Percentiles rank a stretch among this genome's conserved stretches.
Evolutionary conservation across 2,797 vertebrate species (phyloP).

Genomic region (Hydrocynus forskahlii): DNA sequence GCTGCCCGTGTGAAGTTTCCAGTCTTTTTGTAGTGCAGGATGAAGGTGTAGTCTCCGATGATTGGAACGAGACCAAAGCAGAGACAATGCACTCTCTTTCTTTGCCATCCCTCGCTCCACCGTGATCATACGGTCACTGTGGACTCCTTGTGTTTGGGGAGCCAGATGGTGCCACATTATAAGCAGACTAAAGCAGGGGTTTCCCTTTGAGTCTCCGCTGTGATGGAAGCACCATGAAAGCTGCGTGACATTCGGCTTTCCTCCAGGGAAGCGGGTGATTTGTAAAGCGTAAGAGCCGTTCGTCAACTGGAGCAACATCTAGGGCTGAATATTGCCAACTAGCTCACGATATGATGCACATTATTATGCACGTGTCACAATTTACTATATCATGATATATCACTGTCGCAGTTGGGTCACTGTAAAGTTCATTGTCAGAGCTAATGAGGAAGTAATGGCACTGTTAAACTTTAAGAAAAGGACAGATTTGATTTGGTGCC

Average conservation of each 20-base stretch:
- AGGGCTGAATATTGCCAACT: not conserved
- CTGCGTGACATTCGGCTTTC: slow-evolving; percentile 22
- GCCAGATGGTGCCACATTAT: slow-evolving; percentile 64
- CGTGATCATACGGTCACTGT: slow-evolving; percentile 44
- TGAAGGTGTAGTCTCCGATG: slow-evolving; percentile 27
- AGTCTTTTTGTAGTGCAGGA: slow-evolving; percentile 21
- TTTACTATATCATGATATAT: not conserved
- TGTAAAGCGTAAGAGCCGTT: not conserved
- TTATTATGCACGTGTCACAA: not conserved
- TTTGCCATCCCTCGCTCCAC: slow-evolving; percentile 40
- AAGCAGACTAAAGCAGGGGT: slow-evolving; percentile 60
- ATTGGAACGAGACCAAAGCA: slow-evolving; percentile 59
- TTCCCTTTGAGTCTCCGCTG: slow-evolving; percentile 59
- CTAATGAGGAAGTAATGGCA: too few species aligned
- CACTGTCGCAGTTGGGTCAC: too few species aligned
- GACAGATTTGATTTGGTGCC: not conserved
- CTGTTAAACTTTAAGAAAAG: not conserved
- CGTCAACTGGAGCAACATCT: not conserved
- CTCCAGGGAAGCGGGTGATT: not conserved
- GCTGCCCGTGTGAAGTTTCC: slow-evolving; percentile 25
- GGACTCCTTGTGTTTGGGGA: slow-evolving; percentile 55
- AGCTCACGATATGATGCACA: not conserved
- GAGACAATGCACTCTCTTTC: slow-evolving; percentile 17
- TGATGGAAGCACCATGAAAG: slow-evolving; percentile 57
- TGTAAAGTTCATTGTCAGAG: too few species aligned